phyloP scores from a whole-genome alignment of 2,113 vertebrate species.

The Apteryx mantelli region DNA sequence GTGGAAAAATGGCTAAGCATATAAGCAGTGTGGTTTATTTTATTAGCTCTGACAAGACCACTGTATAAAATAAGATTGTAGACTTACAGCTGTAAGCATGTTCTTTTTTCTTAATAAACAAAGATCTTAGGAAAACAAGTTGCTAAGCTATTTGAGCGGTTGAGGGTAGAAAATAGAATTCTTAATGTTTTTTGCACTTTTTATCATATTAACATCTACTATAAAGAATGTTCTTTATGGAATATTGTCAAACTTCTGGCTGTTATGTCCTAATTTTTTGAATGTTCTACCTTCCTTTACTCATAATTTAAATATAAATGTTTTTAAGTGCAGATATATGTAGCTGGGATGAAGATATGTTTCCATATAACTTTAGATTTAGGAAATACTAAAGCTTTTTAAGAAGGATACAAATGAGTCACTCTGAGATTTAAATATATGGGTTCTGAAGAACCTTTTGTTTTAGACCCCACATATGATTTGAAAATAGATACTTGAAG shows the following conservation, averaged over 20 bases:
- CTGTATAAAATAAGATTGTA: neutral
- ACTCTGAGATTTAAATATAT: neutral
- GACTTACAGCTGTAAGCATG: neutral
- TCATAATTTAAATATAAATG: neutral
- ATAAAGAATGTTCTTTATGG: neutral
- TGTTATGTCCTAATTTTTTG: neutral
- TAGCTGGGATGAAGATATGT: neutral
- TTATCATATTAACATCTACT: neutral
- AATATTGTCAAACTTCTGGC: neutral
- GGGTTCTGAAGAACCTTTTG: neutral
- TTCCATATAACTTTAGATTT: neutral
- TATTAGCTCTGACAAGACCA: neutral
- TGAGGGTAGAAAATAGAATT: neutral
- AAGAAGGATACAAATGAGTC: neutral
- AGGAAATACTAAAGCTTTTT: neutral
- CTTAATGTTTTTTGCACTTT: neutral
- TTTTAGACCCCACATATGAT: neutral
- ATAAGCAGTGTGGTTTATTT: neutral
- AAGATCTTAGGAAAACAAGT: neutral
- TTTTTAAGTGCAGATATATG: neutral
- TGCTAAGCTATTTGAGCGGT: neutral
- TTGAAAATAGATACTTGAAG: neutral
- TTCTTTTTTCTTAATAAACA: neutral
- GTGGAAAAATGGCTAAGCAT: neutral
- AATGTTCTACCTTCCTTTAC: neutral